Evolutionary conservation across 2,797 vertebrate species (phyloP).

Genomic region (Serranus cabrilla): DNA sequence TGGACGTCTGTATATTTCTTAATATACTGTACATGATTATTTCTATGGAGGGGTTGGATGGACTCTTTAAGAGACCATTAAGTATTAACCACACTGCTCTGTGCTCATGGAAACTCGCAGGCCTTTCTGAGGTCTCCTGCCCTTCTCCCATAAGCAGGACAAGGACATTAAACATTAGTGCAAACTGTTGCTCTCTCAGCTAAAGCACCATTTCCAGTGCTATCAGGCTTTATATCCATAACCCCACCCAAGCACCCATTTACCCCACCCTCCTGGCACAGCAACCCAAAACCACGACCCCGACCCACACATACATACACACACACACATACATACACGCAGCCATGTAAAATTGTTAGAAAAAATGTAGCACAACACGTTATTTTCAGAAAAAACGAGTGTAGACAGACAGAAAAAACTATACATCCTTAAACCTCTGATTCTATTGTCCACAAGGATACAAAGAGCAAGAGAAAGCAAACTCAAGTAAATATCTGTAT

Average conservation of each 20-base stretch:
- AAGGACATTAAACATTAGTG: conserved; percentile 88
- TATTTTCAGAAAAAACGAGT: conserved; percentile 68
- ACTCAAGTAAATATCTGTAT: conserved; percentile 82
- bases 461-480: conserved; percentile 74
- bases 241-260: conserved; percentile 78
- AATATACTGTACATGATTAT: conserved; percentile 72
- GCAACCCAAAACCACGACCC: conserved; percentile 71
- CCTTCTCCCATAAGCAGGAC: conserved; percentile 84
- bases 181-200: conserved; percentile 89
- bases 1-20: conserved; percentile 68
- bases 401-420: conserved; percentile 63
- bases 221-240: conserved; percentile 86
- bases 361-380: conserved; percentile 75
- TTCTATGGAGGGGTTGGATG: conserved; percentile 71
- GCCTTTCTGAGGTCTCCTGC: conserved; percentile 82
- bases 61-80: conserved; percentile 74
- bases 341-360: conserved; percentile 73
- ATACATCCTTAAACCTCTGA: conserved; percentile 77
- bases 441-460: conserved; percentile 75
- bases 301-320: conserved; percentile 24
- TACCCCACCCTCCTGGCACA: conserved; percentile 76
- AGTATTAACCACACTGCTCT: conserved; percentile 76
- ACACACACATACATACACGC: conserved; percentile 22
- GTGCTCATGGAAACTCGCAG: conserved; percentile 81
- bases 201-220: conserved; percentile 90